Percentiles rank a stretch among this genome's conserved stretches.
Evolutionary conservation across 1,140 invertebrate species (phyloP).

Genomic region (Sitophilus oryzae): DNA sequence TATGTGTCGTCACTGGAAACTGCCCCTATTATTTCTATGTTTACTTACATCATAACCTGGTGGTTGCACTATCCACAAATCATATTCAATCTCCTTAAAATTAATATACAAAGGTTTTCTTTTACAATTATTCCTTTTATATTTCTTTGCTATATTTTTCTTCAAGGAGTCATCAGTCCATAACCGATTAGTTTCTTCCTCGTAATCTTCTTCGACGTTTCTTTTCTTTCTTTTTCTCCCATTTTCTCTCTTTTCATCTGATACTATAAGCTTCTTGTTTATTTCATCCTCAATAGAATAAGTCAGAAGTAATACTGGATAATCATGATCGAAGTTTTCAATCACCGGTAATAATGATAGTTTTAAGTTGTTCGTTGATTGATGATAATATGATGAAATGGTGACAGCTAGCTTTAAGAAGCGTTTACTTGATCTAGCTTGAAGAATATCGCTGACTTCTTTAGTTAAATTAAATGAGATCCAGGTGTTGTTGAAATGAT

Average conservation of each 20-base stretch:
- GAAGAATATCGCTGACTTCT: constrained; percentile 29
- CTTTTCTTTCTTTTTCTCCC: constrained; percentile 25
- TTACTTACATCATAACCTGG: constrained; percentile 53
- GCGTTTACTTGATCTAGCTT: constrained; percentile 19
- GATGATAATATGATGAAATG: constrained; percentile 23
- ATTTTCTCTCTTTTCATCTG: neutral
- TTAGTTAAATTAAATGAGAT: constrained; percentile 38
- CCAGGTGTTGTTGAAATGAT: constrained; percentile 39
- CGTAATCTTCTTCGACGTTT: constrained; percentile 38
- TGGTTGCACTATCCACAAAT: constrained; percentile 61
- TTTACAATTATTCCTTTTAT: constrained; percentile 49
- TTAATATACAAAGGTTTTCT: constrained; percentile 54
- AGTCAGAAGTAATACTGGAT: constrained; percentile 38
- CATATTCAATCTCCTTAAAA: constrained; percentile 59
- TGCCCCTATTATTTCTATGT: too few relatives aligned
- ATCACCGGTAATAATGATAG: constrained; percentile 35
- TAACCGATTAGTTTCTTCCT: constrained; percentile 38
- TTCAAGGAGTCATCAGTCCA: constrained; percentile 32
- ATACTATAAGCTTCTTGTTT: constrained; percentile 2
- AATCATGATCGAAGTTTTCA: constrained; percentile 40
- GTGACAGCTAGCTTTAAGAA: constrained; percentile 34
- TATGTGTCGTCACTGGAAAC: too few relatives aligned
- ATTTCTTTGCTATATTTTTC: constrained; percentile 31
- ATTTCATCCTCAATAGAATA: constrained; percentile 29
- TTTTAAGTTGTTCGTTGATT: constrained; percentile 28